Percentiles rank a stretch among this genome's conserved stretches.
These are phyloP conservation scores for Teinopalpus imperialis DNA, from an alignment of 2,888 invertebrate genomes.

Conservation along the genomic window DNA sequence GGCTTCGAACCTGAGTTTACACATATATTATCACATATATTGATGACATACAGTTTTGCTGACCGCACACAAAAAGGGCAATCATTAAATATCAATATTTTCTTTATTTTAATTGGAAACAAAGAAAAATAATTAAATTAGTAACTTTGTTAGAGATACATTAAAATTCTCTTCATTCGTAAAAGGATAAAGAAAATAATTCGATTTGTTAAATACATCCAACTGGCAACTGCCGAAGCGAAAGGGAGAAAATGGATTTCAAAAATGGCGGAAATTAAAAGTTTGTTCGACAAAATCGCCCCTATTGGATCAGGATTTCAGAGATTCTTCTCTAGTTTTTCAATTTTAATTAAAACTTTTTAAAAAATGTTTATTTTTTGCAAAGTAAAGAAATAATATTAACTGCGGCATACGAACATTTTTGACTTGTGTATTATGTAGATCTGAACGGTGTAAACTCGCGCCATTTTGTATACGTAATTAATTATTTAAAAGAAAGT, in stretches of 20 bases:
- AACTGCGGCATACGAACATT: too few relatives aligned
- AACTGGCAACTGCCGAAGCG: conserved; percentile 4
- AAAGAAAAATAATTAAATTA: too few relatives aligned
- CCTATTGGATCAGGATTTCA: conserved; percentile 5
- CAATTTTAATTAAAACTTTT: conserved; percentile 8
- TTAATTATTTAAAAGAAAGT: too few relatives aligned
- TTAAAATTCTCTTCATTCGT: not conserved
- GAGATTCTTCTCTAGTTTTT: not conserved
- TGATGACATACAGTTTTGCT: too few relatives aligned
- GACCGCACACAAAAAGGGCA: too few relatives aligned
- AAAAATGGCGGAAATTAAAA: conserved; percentile 17
- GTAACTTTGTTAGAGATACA: too few relatives aligned
- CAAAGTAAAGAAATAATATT: too few relatives aligned
- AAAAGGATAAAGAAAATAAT: not conserved
- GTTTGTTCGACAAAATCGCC: conserved; percentile 8
- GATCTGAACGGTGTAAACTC: not conserved
- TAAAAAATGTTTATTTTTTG: not conserved
- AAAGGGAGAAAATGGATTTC: conserved; percentile 1
- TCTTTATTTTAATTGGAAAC: too few relatives aligned
- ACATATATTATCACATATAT: too few relatives aligned
- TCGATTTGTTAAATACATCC: conserved; percentile 9
- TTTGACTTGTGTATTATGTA: not conserved
- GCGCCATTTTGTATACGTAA: too few relatives aligned
- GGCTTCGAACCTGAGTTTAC: too few relatives aligned
- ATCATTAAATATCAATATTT: too few relatives aligned